Percentiles rank a stretch among this genome's conserved stretches.
These are phyloP conservation scores for Crotalus helleri DNA, from an alignment of 2,113 vertebrate species.

Conservation along the genomic window DNA sequence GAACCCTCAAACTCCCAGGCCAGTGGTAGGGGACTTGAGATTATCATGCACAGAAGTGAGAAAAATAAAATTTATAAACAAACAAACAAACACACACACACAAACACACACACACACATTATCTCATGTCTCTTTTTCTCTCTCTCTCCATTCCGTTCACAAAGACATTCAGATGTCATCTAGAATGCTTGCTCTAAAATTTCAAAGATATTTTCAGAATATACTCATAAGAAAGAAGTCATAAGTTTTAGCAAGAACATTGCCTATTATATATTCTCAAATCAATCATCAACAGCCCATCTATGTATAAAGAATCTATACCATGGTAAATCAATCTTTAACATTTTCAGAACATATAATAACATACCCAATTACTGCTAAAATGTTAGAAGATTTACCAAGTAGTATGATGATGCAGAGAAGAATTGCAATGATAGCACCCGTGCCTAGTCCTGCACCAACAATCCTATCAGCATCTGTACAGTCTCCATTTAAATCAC, in stretches of 20 bases:
- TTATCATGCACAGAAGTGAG: background rate
- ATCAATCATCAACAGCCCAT: background rate
- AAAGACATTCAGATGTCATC: background rate
- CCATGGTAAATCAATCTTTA: background rate
- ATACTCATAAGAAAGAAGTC: background rate
- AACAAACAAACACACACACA: too few relatives aligned
- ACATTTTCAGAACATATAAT: background rate
- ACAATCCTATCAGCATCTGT: constrained; percentile 89
- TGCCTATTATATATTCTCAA: background rate
- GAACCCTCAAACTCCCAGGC: background rate
- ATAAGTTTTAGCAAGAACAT: background rate
- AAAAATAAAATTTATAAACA: background rate
- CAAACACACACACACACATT: too few relatives aligned
- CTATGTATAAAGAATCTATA: background rate
- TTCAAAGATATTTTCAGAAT: background rate
- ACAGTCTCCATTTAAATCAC: constrained; percentile 91
- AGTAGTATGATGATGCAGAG: constrained; percentile 97
- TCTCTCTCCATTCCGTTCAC: background rate
- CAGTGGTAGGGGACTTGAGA: background rate
- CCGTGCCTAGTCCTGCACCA: constrained; percentile 89
- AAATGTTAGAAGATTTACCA: constrained; percentile 78
- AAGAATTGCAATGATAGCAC: constrained; percentile 94
- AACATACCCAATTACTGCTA: background rate
- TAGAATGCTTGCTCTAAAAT: background rate
- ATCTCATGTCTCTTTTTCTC: too few relatives aligned